These are phyloP conservation scores for Prosopocoilus inquinatus DNA, from an alignment of 2,888 invertebrate species.

Conservation along the genomic window DNA sequence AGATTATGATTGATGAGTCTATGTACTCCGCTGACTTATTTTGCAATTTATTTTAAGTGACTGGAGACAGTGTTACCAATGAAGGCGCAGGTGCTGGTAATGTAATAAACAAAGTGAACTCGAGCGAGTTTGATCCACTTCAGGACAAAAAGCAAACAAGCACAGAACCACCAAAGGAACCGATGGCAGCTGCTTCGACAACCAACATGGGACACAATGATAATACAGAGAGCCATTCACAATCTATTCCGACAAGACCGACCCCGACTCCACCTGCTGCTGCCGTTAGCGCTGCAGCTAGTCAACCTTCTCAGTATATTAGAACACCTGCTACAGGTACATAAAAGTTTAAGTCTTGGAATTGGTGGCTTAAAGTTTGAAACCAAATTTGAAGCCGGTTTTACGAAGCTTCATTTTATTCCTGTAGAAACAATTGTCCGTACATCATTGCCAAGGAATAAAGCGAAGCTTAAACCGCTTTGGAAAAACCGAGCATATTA, in stretches of 20 bases:
- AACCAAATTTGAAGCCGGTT: too few relatives aligned
- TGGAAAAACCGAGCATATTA: too few relatives aligned
- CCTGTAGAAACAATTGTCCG: too few relatives aligned
- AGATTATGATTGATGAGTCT: too few relatives aligned
- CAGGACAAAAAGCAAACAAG: slow-evolving; percentile 44
- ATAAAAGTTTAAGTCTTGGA: background rate
- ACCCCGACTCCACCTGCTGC: slow-evolving; percentile 35
- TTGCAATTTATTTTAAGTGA: background rate
- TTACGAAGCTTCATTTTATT: too few relatives aligned
- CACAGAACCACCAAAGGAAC: slow-evolving; percentile 34
- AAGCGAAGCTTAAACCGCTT: too few relatives aligned
- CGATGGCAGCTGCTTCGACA: slow-evolving; percentile 35
- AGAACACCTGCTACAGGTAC: slow-evolving; percentile 35
- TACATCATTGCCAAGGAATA: too few relatives aligned
- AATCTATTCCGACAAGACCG: slow-evolving; percentile 39
- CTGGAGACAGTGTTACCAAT: background rate
- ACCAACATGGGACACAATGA: slow-evolving; percentile 31
- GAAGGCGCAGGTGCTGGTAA: slow-evolving; percentile 13
- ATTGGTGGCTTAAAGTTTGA: too few relatives aligned
- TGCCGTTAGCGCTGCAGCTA: slow-evolving; percentile 20
- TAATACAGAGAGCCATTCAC: slow-evolving; percentile 33
- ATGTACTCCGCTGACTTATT: too few relatives aligned
- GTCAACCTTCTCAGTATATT: slow-evolving; percentile 42
- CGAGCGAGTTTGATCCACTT: slow-evolving; percentile 62
- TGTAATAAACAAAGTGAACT: slow-evolving; percentile 45